These are phyloP conservation scores for Blastomussa wellsi DNA, from an alignment of 92 coral and sea anemone species.

Conservation along the genomic window DNA sequence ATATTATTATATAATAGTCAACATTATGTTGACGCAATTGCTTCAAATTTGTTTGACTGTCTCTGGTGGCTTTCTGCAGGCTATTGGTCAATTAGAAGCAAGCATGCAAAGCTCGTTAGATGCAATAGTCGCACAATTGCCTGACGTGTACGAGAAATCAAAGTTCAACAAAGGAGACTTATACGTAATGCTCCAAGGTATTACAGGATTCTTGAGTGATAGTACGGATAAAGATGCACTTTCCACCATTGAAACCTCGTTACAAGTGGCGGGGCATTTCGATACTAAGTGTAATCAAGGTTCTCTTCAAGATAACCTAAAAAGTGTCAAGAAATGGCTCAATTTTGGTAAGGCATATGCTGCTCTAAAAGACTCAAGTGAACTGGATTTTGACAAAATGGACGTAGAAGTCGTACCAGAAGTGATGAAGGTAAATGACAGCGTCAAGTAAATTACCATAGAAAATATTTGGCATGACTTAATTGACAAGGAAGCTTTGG, in stretches of 20 bases:
- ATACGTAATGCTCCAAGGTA: neutral
- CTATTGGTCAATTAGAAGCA: neutral
- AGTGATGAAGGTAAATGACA: conserved; percentile 44
- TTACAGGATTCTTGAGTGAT: conserved; percentile 14
- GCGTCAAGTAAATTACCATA: too few relatives aligned
- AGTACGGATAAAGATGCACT: neutral
- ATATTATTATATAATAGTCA: too few relatives aligned
- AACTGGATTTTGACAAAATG: conserved; percentile 42
- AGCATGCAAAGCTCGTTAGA: conserved; percentile 10
- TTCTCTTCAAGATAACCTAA: neutral
- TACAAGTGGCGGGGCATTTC: conserved; percentile 18
- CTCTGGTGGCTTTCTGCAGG: neutral
- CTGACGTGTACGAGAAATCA: conserved; percentile 6
- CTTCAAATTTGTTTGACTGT: too few relatives aligned
- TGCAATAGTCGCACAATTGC: neutral
- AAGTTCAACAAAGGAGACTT: conserved; percentile 15
- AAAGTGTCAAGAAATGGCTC: conserved; percentile 18
- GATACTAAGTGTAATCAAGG: conserved; percentile 30
- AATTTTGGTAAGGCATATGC: conserved; percentile 35
- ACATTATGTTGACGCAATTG: too few relatives aligned
- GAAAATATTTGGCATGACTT: too few relatives aligned
- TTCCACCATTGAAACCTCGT: neutral
- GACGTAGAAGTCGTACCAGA: conserved; percentile 39
- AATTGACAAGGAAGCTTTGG: too few relatives aligned
- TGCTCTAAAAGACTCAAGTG: conserved; percentile 36